A percentile compares a stretch with the other conserved stretches of the same genome.
These are phyloP conservation scores for Pollenia labialis DNA, from an alignment of 2,888 invertebrate genomes.

Conservation along the genomic window DNA sequence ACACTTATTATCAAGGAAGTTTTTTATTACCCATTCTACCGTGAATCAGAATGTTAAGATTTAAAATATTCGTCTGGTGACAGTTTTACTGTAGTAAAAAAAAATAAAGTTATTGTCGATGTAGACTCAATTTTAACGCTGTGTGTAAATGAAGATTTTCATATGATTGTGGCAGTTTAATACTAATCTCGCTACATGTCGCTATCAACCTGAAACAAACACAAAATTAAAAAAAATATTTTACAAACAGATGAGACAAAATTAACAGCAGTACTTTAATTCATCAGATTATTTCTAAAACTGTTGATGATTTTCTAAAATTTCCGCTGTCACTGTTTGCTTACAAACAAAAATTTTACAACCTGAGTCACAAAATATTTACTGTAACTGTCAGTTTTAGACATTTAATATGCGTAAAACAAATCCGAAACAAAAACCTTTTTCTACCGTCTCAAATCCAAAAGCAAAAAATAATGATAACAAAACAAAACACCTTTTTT, in stretches of 20 bases:
- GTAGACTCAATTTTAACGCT: no score
- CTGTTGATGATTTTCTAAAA: neutral
- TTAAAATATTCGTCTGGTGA: no score
- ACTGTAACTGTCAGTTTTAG: constrained; percentile 4
- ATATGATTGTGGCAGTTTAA: constrained; percentile 19
- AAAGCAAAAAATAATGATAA: neutral
- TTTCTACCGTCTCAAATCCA: neutral
- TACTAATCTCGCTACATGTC: neutral
- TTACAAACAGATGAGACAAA: neutral
- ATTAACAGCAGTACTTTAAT: neutral
- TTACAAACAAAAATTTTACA: neutral
- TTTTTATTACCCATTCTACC: no score
- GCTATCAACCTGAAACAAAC: neutral
- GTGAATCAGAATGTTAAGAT: no score
- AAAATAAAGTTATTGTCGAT: no score
- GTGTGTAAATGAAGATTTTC: neutral
- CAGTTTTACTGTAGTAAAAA: no score
- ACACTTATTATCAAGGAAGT: no score
- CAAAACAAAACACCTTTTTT: neutral
- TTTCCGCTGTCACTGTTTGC: neutral
- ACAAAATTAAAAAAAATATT: neutral
- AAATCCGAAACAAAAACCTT: constrained; percentile 14
- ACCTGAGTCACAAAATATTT: constrained; percentile 19
- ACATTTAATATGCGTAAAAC: constrained; percentile 36
- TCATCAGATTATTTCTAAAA: neutral